phyloP scores from a whole-genome alignment of 1,140 invertebrate genomes.

The Papilio machaon region DNA sequence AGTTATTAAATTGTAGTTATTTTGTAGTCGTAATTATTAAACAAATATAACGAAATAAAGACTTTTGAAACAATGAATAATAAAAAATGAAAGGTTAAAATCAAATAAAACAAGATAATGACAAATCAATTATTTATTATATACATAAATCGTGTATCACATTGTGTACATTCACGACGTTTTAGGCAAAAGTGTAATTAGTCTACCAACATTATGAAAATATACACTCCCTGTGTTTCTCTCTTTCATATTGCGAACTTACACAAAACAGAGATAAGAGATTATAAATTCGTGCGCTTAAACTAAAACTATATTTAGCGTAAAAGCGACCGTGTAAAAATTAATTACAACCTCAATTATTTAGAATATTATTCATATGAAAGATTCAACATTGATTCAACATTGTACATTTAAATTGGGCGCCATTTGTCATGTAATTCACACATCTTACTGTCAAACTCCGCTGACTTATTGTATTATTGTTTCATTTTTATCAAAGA shows the following conservation, averaged over 20 bases:
- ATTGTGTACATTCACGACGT: constrained; percentile 77
- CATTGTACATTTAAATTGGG: constrained; percentile 26
- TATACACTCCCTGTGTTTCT: constrained; percentile 63
- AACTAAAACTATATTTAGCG: constrained; percentile 53
- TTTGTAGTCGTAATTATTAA: not conserved
- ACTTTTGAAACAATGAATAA: not conserved
- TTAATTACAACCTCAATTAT: constrained; percentile 38
- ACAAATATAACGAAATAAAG: not conserved
- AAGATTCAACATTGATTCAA: constrained; percentile 10
- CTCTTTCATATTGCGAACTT: constrained; percentile 64
- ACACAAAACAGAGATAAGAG: constrained; percentile 62
- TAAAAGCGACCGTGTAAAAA: constrained; percentile 57
- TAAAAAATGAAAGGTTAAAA: not conserved
- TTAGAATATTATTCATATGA: constrained; percentile 33
- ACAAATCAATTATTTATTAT: constrained; percentile 78
- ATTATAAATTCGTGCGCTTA: constrained; percentile 69
- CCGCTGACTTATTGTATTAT: not conserved
- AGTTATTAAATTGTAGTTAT: constrained; percentile 6
- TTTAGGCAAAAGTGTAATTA: constrained; percentile 78
- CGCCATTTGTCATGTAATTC: constrained; percentile 26
- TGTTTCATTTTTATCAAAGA: not conserved
- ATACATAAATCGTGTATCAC: constrained; percentile 79
- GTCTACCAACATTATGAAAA: constrained; percentile 74
- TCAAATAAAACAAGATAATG: constrained; percentile 53
- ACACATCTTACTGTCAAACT: not conserved